Conservation (phyloP, 2,888 invertebrate species). For the Athrips mouffetella region DNA sequence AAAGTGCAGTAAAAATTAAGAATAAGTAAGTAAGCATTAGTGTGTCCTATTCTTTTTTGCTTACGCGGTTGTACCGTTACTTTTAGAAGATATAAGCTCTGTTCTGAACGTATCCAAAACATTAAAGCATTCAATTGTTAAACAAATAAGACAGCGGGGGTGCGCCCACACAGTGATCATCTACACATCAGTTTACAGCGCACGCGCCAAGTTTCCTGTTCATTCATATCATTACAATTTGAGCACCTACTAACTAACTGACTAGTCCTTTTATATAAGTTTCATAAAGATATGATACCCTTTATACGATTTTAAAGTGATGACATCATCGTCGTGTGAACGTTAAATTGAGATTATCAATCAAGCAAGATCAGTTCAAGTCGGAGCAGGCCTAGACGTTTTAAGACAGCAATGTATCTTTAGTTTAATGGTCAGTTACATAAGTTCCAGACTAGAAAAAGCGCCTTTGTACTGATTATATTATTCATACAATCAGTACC, state of each 20-base stretch:
- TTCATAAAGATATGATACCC: constrained; percentile 29
- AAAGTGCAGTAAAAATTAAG: too few relatives aligned
- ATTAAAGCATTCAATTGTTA: constrained; percentile 50
- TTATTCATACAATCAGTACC: constrained; percentile 19
- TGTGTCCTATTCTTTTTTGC: background rate
- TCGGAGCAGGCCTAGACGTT: background rate
- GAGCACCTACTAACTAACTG: constrained; percentile 50
- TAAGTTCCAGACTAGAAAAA: background rate
- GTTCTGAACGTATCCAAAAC: constrained; percentile 25
- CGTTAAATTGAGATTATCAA: background rate
- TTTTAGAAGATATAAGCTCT: background rate
- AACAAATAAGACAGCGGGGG: constrained; percentile 59
- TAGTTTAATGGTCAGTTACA: constrained; percentile 12
- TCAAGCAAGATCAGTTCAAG: constrained; percentile 2
- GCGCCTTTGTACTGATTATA: background rate
- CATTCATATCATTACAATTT: constrained; percentile 55
- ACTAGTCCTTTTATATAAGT: constrained; percentile 35
- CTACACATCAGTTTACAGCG: constrained; percentile 65
- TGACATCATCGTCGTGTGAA: constrained; percentile 38
- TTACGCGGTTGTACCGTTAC: background rate
- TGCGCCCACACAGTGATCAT: constrained; percentile 72
- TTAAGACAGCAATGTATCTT: constrained; percentile 19
- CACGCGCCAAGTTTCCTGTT: constrained; percentile 69
- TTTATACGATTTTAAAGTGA: constrained; percentile 41
- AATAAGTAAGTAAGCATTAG: too few relatives aligned